A percentile compares a stretch with the other conserved stretches of the same genome.
Conservation (phyloP, 2,888 invertebrate genomes). For the Didymodactylos carnosus region DNA sequence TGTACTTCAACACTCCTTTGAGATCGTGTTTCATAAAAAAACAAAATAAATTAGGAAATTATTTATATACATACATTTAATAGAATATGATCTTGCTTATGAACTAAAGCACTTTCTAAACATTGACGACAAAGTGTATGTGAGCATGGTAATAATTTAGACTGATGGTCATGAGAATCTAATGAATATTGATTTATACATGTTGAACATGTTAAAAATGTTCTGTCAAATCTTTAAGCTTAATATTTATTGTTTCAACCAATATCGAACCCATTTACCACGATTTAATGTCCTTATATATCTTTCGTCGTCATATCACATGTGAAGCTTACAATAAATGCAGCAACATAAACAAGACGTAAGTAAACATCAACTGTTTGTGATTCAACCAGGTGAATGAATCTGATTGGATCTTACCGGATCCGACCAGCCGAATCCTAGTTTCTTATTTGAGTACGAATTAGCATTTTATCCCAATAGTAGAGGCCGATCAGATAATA, state of each 20-base stretch:
- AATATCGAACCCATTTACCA: slow-evolving; percentile 2
- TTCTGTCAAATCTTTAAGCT: slow-evolving; percentile 87
- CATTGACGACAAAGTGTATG: slow-evolving; percentile 66
- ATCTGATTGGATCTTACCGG: too few species aligned
- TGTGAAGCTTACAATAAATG: background rate
- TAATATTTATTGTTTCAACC: slow-evolving; percentile 61
- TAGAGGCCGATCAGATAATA: too few species aligned
- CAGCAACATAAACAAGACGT: slow-evolving; percentile 41
- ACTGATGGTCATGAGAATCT: slow-evolving; percentile 53
- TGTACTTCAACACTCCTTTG: too few species aligned
- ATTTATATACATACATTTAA: too few species aligned
- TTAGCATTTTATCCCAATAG: too few species aligned
- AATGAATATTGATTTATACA: slow-evolving; percentile 58
- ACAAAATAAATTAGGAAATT: too few species aligned
- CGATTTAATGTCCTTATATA: too few species aligned
- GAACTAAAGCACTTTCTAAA: slow-evolving; percentile 16
- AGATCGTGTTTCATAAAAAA: too few species aligned
- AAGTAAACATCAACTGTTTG: slow-evolving; percentile 47
- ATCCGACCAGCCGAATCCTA: too few species aligned
- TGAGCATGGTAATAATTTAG: slow-evolving; percentile 71
- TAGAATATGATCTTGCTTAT: too few species aligned
- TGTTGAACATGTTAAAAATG: slow-evolving; percentile 82
- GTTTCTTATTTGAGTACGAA: too few species aligned
- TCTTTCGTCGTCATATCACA: background rate
- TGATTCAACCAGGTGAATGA: too few species aligned